These are phyloP conservation scores for Megalonaias nervosa DNA, from an alignment of 1,140 invertebrate species.

Conservation along the genomic window DNA sequence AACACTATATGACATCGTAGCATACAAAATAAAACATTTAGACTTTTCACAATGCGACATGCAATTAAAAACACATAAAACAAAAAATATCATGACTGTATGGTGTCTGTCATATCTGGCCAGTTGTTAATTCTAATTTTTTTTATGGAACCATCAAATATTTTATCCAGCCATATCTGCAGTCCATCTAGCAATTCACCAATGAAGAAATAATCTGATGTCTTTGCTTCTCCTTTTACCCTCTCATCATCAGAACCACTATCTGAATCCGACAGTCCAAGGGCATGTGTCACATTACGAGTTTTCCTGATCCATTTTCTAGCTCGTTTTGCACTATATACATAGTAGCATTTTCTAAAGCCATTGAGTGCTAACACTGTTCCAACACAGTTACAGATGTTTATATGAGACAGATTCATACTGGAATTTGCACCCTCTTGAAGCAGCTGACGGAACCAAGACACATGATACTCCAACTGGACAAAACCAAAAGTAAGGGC, in stretches of 20 bases:
- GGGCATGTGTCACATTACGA: constrained; percentile 32
- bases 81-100: too few relatives aligned
- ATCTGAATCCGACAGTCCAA: constrained; percentile 47
- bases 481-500: constrained; percentile 95
- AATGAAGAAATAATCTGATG: constrained; percentile 56
- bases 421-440: constrained; percentile 78
- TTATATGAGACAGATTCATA: constrained; percentile 86
- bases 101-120: constrained; percentile 76
- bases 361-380: constrained; percentile 97
- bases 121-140: constrained; percentile 97
- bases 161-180: constrained; percentile 95
- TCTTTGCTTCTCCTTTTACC: constrained; percentile 15
- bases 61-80: too few relatives aligned
- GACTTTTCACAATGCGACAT: too few relatives aligned
- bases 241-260: constrained; percentile 40
- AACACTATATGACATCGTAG: too few relatives aligned
- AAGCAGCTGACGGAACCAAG: constrained; percentile 93
- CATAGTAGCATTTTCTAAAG: constrained; percentile 96
- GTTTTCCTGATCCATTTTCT: constrained; percentile 40
- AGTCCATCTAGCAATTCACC: constrained; percentile 92
- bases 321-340: constrained; percentile 93
- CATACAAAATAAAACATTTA: too few relatives aligned
- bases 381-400: constrained; percentile 96
- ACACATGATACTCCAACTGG: constrained; percentile 89
- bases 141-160: constrained; percentile 96